Evolutionary conservation across 1,140 invertebrate genomes (phyloP).

Genomic region (Drosophila grimshawi): DNA sequence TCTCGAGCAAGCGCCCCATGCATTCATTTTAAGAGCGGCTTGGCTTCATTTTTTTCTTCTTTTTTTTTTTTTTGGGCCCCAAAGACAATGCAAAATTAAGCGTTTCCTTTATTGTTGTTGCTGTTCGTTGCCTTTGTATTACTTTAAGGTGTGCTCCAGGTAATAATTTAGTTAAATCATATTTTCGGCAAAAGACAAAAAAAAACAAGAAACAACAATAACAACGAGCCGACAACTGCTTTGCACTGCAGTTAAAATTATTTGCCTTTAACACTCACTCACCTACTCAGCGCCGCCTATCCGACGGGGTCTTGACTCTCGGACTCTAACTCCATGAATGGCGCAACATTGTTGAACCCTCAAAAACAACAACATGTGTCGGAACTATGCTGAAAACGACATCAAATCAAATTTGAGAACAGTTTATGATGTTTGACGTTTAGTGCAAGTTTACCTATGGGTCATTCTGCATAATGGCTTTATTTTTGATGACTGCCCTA

Average conservation of each 20-base stretch:
- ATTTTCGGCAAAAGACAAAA: slow-evolving; percentile 70
- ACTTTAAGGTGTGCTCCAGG: slow-evolving; percentile 84
- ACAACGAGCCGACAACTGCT: slow-evolving; percentile 10
- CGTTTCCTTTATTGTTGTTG: slow-evolving; percentile 80
- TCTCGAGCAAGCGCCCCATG: slow-evolving; percentile 49
- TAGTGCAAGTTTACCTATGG: slow-evolving; percentile 15
- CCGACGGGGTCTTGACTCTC: slow-evolving; percentile 49
- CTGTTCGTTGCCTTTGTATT: slow-evolving; percentile 75
- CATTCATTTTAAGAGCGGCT: slow-evolving; percentile 55
- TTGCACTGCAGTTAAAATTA: slow-evolving; percentile 66
- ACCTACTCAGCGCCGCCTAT: slow-evolving; percentile 73
- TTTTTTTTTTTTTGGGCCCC: slow-evolving; percentile 33
- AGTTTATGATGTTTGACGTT: slow-evolving; percentile 46
- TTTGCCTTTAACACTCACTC: slow-evolving; percentile 81
- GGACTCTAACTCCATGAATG: slow-evolving; percentile 32
- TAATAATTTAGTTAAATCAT: slow-evolving; percentile 84
- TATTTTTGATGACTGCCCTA: slow-evolving; percentile 32
- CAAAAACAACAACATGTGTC: slow-evolving; percentile 18
- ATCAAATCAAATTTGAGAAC: slow-evolving; percentile 47
- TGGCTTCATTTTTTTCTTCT: slow-evolving; percentile 29
- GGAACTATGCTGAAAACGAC: slow-evolving; percentile 41
- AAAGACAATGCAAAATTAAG: slow-evolving; percentile 82
- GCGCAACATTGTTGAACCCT: slow-evolving; percentile 38
- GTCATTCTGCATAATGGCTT: slow-evolving; percentile 41
- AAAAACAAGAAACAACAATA: slow-evolving; percentile 29